Base-by-base conservation (phyloP, 2,797 vertebrate species). In the Rhinatrema bivittatum region DNA sequence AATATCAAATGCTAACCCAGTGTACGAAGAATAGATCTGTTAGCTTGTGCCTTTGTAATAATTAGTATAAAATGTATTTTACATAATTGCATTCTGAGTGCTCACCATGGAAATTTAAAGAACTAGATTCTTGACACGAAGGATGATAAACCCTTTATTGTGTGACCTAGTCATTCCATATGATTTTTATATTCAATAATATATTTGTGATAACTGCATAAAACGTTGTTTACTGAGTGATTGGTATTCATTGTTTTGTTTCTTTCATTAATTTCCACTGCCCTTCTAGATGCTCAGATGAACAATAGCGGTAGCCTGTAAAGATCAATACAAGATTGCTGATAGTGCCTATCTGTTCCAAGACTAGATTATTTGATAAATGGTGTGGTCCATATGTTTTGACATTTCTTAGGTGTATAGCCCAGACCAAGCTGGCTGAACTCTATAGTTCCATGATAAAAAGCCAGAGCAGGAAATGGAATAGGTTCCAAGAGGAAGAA, bases 301-400 rank as follows among this genome's bases (percentile, higher is more conserved):
- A 94, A 96, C 91, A 97, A 96, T 94, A 91, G 90, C 76, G 79
- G 73, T 65, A 77, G 78, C 79, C 84, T 78, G 83, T 78, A 70
- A 53, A 67, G 89, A 97, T 97, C 93, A 90, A 98, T 98, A 94
- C 83, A 79, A 94, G 89, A 93, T 95, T 87, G 88, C 92, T 96
- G 93, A 96, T 96, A 93, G 88, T 82, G 86, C 87, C 90, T 88
- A 85, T 91, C 91, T 91, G 87, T 90, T 93, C 91, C 80, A 66
- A 75, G 86, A 83, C 83, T 78, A 94, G 91, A 96, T 97, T 88
- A 90, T 86, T 86, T 96, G 94, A 98, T 92, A 92, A 94, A 98
- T 97, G 90, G 90, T 56, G 56, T 50, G 73, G 87, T 74, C 93
- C 87, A 86, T 86, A 76, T 12, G 11, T 86, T 84, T 84, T 92